Percentiles rank a stretch among this genome's conserved stretches.
These are phyloP conservation scores for Trachemys scripta DNA, from an alignment of 2,113 vertebrate species.

Conservation along the genomic window DNA sequence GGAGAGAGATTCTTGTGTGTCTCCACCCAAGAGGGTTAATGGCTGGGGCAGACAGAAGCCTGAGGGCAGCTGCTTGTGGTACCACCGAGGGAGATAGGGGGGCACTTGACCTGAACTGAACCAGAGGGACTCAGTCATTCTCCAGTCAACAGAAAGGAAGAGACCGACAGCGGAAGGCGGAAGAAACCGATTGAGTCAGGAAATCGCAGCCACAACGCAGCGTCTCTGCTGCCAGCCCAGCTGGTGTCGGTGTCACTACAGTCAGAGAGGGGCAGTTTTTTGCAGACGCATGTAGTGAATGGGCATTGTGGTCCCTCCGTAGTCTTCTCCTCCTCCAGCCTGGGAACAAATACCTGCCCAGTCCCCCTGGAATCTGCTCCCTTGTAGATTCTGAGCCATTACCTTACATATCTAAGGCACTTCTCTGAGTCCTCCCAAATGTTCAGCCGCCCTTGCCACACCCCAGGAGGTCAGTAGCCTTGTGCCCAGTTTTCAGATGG, in stretches of 20 bases:
- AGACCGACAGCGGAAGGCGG: not conserved
- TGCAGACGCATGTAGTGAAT: not conserved
- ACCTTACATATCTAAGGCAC: not conserved
- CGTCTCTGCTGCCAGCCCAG: not conserved
- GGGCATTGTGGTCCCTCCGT: too few species aligned
- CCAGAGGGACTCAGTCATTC: not conserved
- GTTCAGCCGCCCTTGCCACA: too few species aligned
- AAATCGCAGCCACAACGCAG: not conserved
- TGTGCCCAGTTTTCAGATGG: too few species aligned
- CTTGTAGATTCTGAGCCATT: not conserved
- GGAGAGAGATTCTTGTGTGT: too few species aligned
- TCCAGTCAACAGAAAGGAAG: not conserved
- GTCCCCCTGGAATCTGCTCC: not conserved
- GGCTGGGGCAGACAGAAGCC: too few species aligned
- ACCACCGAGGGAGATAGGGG: too few species aligned
- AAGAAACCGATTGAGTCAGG: not conserved
- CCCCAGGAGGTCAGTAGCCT: too few species aligned
- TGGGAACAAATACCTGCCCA: not conserved
- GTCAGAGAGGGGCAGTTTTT: not conserved
- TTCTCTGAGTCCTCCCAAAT: not conserved
- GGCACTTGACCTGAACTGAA: not conserved
- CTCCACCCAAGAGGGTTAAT: too few species aligned
- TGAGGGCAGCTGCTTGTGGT: too few species aligned
- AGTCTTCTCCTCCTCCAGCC: not conserved
- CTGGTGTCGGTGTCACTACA: not conserved